Evolutionary conservation across 2,797 vertebrate species (phyloP).

Genomic region (Coreius guichenoti): DNA sequence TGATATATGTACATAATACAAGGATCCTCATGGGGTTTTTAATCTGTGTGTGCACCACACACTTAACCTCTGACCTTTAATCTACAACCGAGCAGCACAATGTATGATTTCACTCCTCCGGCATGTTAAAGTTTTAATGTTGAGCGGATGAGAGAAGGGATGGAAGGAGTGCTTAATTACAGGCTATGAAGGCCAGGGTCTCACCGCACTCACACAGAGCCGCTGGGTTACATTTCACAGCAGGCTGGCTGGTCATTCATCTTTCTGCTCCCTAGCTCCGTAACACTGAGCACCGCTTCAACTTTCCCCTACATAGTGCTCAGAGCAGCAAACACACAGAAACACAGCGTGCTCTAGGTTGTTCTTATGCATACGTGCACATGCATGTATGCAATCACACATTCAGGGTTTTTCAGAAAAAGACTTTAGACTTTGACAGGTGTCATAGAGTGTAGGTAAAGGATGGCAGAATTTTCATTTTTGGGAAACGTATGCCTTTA

Average conservation of each 20-base stretch:
- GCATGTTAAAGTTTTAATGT: slow-evolving; percentile 13
- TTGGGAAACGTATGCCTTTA: neutral
- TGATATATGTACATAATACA: neutral
- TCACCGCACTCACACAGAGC: slow-evolving; percentile 27
- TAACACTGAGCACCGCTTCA: slow-evolving; percentile 23
- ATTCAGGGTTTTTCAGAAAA: slow-evolving; percentile 51
- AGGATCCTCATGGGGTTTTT: neutral
- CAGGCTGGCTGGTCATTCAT: slow-evolving; percentile 47
- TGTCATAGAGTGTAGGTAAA: neutral
- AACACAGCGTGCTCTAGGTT: neutral
- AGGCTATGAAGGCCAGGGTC: slow-evolving; percentile 53
- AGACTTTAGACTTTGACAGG: slow-evolving; percentile 62
- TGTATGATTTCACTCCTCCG: slow-evolving; percentile 17
- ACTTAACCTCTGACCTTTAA: slow-evolving; percentile 51
- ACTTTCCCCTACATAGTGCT: slow-evolving; percentile 40
- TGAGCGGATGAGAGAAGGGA: neutral
- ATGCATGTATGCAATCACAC: neutral
- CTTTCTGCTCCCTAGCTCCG: neutral
- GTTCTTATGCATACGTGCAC: neutral
- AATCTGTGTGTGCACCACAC: slow-evolving; percentile 32
- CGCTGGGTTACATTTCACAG: slow-evolving; percentile 50
- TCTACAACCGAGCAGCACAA: slow-evolving; percentile 28
- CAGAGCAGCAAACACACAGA: neutral
- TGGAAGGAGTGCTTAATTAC: slow-evolving; percentile 30
- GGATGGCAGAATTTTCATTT: neutral